A percentile compares a stretch with the other conserved stretches of the same genome.
These are phyloP conservation scores for Pandemis heparana DNA, from an alignment of 2,888 invertebrate species.

Conservation along the genomic window DNA sequence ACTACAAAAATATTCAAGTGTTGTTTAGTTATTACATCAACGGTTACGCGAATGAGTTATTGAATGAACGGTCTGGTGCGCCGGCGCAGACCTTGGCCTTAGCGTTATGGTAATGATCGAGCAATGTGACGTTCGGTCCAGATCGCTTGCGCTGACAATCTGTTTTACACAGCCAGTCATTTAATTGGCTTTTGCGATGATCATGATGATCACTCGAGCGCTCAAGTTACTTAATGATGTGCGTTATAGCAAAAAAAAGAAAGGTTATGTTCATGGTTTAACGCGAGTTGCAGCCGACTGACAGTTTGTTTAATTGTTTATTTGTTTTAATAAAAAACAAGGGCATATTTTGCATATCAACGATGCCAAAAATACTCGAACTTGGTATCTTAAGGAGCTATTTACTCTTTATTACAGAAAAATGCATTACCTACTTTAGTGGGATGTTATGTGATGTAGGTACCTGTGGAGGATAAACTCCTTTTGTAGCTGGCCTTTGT, in stretches of 20 bases:
- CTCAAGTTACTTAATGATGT: constrained; percentile 4
- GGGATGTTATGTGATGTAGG: too few relatives aligned
- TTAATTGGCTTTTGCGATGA: constrained; percentile 15
- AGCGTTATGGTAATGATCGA: constrained; percentile 69
- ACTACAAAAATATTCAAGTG: constrained; percentile 21
- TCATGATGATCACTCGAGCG: background rate
- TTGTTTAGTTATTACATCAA: constrained; percentile 39
- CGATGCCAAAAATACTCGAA: too few relatives aligned
- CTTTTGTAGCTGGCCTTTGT: too few relatives aligned
- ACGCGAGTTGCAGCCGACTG: background rate
- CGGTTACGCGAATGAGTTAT: constrained; percentile 50
- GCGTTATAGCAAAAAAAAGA: background rate
- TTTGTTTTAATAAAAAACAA: background rate
- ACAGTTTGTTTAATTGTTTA: background rate
- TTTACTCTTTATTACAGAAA: too few relatives aligned
- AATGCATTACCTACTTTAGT: too few relatives aligned
- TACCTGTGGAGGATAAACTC: too few relatives aligned
- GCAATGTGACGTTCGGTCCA: constrained; percentile 38
- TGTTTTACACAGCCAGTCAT: background rate
- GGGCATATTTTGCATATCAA: background rate
- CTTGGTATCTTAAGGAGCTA: too few relatives aligned
- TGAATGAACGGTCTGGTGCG: constrained; percentile 53
- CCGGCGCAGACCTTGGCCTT: constrained; percentile 70
- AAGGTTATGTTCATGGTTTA: background rate
- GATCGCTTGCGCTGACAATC: constrained; percentile 11